Evolutionary conservation across 2,888 invertebrate species (phyloP).

Genomic region (Busseola fusca): DNA sequence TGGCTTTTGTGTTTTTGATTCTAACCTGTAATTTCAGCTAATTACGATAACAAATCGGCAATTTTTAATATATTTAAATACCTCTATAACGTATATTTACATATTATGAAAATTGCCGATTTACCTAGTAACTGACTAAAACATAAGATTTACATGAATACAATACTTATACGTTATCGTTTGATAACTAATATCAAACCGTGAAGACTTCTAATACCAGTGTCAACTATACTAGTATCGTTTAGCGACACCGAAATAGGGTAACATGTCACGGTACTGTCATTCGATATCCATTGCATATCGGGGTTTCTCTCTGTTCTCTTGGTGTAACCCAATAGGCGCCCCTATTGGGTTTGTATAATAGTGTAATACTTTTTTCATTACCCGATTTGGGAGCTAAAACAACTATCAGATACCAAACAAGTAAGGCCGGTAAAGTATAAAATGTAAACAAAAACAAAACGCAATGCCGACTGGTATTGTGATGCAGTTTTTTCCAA

Average conservation of each 20-base stretch:
- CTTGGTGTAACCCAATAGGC: conserved; percentile 53
- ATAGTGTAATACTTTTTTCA: conserved; percentile 45
- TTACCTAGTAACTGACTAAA: no score
- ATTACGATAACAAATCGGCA: not conserved
- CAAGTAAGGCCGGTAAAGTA: conserved; percentile 37
- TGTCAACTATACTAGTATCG: conserved; percentile 41
- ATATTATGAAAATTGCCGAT: no score
- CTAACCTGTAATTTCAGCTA: not conserved
- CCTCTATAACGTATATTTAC: no score
- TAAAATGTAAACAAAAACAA: conserved; percentile 56
- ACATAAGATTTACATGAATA: conserved; percentile 33
- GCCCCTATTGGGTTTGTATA: conserved; percentile 47
- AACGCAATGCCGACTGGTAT: conserved; percentile 45
- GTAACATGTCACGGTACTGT: conserved; percentile 65
- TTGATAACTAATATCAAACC: conserved; percentile 25
- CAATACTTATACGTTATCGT: conserved; percentile 42
- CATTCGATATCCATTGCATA: conserved; percentile 67
- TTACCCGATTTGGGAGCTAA: conserved; percentile 39
- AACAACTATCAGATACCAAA: conserved; percentile 46
- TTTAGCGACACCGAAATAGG: conserved; percentile 60
- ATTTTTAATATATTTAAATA: no score
- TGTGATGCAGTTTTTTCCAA: conserved; percentile 42
- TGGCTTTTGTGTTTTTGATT: not conserved
- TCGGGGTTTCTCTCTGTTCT: conserved; percentile 64
- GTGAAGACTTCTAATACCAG: conserved; percentile 50